Evolutionary conservation across 2,797 vertebrate species (phyloP).

Genomic region (Sarcoramphus papa): DNA sequence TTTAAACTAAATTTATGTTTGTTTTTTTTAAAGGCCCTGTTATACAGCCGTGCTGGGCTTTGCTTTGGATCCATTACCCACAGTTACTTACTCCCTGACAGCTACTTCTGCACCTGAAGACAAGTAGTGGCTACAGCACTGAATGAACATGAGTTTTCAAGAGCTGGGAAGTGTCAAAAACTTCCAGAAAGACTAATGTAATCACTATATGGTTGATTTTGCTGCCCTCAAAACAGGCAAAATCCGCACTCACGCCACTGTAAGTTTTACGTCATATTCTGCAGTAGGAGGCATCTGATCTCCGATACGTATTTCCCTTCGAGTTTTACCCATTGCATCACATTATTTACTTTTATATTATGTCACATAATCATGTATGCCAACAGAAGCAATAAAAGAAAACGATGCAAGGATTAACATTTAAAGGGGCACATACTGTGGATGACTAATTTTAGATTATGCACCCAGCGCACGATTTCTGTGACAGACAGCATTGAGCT

Average conservation of each 20-base stretch:
- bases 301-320: neutral
- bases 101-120: neutral
- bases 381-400: slow-evolving; percentile 10
- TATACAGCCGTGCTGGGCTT: neutral
- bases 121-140: neutral
- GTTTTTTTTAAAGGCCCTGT: neutral
- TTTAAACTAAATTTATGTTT: neutral
- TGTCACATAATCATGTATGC: neutral
- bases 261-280: neutral
- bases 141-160: neutral
- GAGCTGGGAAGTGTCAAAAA: neutral
- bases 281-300: neutral
- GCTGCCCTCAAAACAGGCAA: neutral
- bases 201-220: neutral
- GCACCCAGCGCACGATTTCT: neutral
- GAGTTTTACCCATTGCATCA: neutral
- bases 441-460: neutral
- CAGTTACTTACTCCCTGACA: neutral
- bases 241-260: neutral
- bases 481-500: neutral
- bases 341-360: slow-evolving; percentile 17
- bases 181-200: neutral
- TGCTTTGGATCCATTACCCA: neutral
- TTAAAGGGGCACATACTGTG: neutral
- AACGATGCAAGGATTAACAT: neutral